Base-by-base conservation (phyloP, 2,888 invertebrate genomes). In the Anorthoa munda region DNA sequence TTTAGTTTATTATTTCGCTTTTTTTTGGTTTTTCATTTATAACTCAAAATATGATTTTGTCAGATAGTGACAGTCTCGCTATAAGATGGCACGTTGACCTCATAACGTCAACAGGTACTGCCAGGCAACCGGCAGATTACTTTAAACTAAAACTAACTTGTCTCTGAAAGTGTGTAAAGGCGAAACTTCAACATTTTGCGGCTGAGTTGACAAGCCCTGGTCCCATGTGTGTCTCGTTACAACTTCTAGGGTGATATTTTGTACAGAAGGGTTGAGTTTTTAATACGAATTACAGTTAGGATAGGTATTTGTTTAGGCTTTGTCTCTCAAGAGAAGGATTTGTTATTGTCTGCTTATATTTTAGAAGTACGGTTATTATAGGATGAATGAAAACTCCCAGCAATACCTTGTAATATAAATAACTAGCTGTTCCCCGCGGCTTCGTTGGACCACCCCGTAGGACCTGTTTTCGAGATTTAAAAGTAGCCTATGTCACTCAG, bases 161-260 rank as follows among this genome's bases (percentile, higher is more conserved):
- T 81, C 66, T 51, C 51, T 68, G 18, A 60, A 74, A 80, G 66
- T 72, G 23, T 31, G 72, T 64, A 60, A 69, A 77, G 66, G 53
- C 7, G 12, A 85, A 82, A 82, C 79, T 82, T 72, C 51, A 72
- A 72, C 79, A 83, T 85, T 78, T 85, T 66, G 85, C 69, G 83
- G 73, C 56, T n/a, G 61, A 78, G 79, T 79, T 80, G 79, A 58
- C 64, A 59, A 83, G 66, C 81, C 55, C 53, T 60, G 58, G 67
- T 83, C 79, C 79, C 83, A 79, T 69, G 79, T 77, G 85, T 65
- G 39, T 21, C 63, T 66, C 68, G 82, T 70, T 82, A 65, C 50
- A 81, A 81, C 51, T 84, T 75, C 66, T 58, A 59, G 58, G 58
- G 31, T 67, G 26, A 67, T 61, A 85, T 84, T 84, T 67, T 64